These are phyloP conservation scores for Psilanteris sp. DNA, from an alignment of 1,140 invertebrate species.

Conservation along the genomic window DNA sequence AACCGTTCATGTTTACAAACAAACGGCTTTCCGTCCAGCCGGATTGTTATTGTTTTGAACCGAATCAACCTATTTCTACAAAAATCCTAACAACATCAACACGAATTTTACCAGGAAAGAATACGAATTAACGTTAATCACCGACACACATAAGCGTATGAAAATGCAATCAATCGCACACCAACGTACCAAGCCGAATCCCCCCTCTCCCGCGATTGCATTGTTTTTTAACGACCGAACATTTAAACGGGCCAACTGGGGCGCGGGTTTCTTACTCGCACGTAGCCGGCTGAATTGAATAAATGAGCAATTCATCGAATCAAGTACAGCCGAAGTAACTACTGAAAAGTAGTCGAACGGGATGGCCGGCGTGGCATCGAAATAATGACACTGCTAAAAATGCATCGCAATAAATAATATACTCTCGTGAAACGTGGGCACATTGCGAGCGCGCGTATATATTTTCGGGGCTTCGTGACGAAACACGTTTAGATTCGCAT, in stretches of 20 bases:
- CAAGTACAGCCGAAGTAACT: conserved; percentile 27
- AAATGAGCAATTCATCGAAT: conserved; percentile 28
- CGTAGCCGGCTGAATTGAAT: conserved; percentile 18
- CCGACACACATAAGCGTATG: too few relatives aligned
- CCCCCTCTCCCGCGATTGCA: too few relatives aligned
- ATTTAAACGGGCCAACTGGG: conserved; percentile 2
- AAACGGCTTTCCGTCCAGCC: too few relatives aligned
- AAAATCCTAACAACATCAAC: too few relatives aligned
- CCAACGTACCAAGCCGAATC: too few relatives aligned
- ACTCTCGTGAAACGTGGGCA: conserved; percentile 17
- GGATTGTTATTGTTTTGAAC: too few relatives aligned
- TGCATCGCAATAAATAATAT: conserved; percentile 56
- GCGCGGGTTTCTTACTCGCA: neutral
- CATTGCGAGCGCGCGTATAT: conserved; percentile 36
- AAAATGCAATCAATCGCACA: too few relatives aligned
- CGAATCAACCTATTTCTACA: too few relatives aligned
- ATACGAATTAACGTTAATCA: too few relatives aligned
- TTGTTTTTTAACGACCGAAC: neutral
- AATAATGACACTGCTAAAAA: conserved; percentile 51
- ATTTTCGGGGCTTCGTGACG: conserved; percentile 58
- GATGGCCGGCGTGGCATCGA: conserved; percentile 14
- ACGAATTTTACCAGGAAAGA: too few relatives aligned
- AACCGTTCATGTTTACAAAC: too few relatives aligned
- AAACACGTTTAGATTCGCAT: conserved; percentile 65
- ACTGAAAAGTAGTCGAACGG: conserved; percentile 39